Evolutionary conservation across 2,797 vertebrate species (phyloP).

Genomic region (Microctenopoma stevenorrisi): DNA sequence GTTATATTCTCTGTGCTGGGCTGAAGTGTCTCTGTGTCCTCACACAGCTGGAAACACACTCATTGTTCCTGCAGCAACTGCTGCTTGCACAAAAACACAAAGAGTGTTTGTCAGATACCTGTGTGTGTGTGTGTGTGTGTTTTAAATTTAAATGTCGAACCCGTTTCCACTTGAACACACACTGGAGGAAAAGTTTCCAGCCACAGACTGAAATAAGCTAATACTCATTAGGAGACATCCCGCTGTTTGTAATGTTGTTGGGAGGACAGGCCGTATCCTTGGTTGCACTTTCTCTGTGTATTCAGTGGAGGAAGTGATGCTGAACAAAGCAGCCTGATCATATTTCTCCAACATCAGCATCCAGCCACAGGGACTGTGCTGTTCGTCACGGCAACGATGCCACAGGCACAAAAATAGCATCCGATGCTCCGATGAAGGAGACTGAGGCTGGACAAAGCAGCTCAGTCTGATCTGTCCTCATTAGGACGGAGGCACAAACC

Average conservation of each 20-base stretch:
- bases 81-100: background rate
- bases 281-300: background rate
- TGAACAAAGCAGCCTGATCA: background rate
- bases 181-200: background rate
- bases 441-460: background rate
- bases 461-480: background rate
- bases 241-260: background rate
- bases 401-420: background rate
- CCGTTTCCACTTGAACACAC: background rate
- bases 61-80: slow-evolving; percentile 1
- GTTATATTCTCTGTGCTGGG: background rate
- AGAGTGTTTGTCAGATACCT: background rate
- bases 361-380: background rate
- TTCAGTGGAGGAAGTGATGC: background rate
- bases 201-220: background rate
- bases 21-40: slow-evolving; percentile 13
- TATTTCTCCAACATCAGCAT: slow-evolving; percentile 11
- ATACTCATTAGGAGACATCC: background rate
- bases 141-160: background rate
- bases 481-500: background rate
- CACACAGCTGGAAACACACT: slow-evolving; percentile 25
- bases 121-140: background rate
- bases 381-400: background rate
- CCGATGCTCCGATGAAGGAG: background rate
- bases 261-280: background rate